Conservation (phyloP, 1,140 invertebrate species). For the Thalassaphorura encarpata region DNA sequence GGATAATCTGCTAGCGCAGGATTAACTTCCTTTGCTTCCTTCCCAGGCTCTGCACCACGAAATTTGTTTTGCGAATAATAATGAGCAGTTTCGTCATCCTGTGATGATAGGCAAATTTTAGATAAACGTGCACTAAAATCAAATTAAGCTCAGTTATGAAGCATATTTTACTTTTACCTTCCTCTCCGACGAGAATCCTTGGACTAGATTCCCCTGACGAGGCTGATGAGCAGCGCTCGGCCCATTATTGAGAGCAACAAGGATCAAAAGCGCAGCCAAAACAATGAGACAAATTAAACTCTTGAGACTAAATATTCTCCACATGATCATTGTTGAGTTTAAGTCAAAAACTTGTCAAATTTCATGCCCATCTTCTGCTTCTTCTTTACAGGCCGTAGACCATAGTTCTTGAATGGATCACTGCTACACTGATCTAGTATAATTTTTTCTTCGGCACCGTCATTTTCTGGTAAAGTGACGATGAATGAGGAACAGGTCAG, state of each 20-base stretch:
- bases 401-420: too few species aligned
- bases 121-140: neutral
- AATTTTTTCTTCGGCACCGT: too few species aligned
- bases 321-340: too few species aligned
- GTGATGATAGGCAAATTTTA: neutral
- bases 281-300: neutral
- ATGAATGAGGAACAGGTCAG: too few species aligned
- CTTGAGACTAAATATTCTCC: conserved; percentile 1
- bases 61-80: conserved; percentile 9
- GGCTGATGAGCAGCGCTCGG: neutral
- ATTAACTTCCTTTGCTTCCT: neutral
- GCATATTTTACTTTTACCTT: neutral
- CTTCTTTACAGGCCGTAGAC: too few species aligned
- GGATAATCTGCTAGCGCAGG: conserved; percentile 9
- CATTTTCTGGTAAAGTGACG: too few species aligned
- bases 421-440: too few species aligned
- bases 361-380: too few species aligned
- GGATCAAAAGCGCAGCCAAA: neutral
- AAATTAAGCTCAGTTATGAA: neutral
- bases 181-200: neutral
- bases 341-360: too few species aligned
- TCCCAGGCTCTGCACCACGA: neutral
- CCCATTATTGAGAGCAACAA: neutral
- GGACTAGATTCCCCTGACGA: neutral
- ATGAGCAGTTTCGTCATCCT: conserved; percentile 5